Conservation (phyloP, 2,888 invertebrate species). For the Callinectes sapidus region DNA sequence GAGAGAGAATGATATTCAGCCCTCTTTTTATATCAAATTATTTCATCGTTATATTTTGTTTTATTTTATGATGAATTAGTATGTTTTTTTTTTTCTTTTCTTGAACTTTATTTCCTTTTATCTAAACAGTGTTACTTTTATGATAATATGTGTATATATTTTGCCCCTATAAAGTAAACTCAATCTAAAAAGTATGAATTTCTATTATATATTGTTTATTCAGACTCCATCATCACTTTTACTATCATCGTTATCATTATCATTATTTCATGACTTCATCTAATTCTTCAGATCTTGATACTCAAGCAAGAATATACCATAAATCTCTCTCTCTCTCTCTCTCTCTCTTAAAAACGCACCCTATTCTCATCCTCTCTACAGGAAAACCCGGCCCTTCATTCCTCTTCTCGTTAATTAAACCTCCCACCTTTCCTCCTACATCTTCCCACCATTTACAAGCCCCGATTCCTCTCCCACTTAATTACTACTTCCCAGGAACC, state of each 20-base stretch:
- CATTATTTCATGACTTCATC: neutral
- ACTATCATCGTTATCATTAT: neutral
- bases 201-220: too few species aligned
- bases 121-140: too few species aligned
- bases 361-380: slow-evolving; percentile 7
- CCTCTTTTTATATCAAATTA: neutral
- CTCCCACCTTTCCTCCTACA: neutral
- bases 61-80: neutral
- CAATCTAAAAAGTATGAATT: too few species aligned
- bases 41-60: neutral
- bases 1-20: neutral
- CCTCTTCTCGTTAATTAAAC: neutral
- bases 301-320: too few species aligned
- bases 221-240: too few species aligned
- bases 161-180: neutral
- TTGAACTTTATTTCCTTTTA: neutral
- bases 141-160: too few species aligned
- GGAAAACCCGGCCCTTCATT: neutral
- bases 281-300: neutral
- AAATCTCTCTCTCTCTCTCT: neutral
- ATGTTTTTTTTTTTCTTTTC: neutral
- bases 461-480: slow-evolving; percentile 19
- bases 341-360: neutral
- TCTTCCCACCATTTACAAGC: slow-evolving; percentile 19
- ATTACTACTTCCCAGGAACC: neutral